Evolutionary conservation across 2,888 invertebrate genomes (phyloP).

Genomic region (Dinocampus coccinellae): DNA sequence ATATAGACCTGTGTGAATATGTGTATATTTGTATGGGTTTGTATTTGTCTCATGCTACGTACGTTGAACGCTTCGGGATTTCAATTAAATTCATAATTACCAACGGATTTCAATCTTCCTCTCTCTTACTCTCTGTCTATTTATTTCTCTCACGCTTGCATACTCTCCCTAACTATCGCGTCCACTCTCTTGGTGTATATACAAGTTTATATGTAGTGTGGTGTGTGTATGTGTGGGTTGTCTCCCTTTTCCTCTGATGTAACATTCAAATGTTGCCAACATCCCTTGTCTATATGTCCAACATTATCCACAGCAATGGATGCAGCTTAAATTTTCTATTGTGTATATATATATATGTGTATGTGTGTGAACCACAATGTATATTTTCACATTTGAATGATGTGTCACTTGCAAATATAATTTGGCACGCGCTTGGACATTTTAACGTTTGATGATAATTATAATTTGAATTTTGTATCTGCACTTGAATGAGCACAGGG

Average conservation of each 20-base stretch:
- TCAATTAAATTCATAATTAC: conserved; percentile 49
- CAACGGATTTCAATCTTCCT: conserved; percentile 23
- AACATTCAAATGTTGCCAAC: neutral
- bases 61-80: conserved; percentile 36
- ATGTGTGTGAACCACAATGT: neutral
- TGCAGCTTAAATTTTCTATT: neutral
- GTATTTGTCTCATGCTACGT: conserved; percentile 8
- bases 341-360: no score
- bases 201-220: no score
- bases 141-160: no score
- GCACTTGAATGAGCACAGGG: neutral
- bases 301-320: neutral
- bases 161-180: no score
- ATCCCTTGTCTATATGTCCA: conserved; percentile 6
- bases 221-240: no score
- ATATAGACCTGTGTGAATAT: neutral
- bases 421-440: neutral
- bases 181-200: no score
- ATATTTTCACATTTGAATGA: neutral
- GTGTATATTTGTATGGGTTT: neutral
- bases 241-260: neutral
- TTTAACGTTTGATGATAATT: conserved; percentile 7
- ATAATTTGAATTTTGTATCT: neutral
- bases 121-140: neutral
- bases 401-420: conserved; percentile 2